Evolutionary conservation across 2,888 invertebrate genomes (phyloP).

Genomic region (Orchesellides sinensis): DNA sequence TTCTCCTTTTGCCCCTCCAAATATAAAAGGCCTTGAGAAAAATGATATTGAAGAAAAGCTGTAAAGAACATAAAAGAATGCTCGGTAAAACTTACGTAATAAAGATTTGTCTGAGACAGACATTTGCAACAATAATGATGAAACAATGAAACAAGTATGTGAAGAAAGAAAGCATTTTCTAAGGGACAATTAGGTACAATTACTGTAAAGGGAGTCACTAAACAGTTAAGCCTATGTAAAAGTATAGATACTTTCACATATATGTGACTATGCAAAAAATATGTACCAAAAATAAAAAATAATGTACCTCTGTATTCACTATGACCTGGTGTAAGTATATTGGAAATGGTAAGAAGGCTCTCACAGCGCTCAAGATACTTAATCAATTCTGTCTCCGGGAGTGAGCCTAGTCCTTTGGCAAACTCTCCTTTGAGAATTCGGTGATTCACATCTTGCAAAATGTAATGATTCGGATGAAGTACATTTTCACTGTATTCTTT

Average conservation of each 20-base stretch:
- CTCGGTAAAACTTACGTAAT: conserved; percentile 36
- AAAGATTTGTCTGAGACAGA: neutral
- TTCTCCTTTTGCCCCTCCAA: conserved; percentile 33
- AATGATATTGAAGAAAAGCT: conserved; percentile 68
- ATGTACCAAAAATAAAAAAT: no score
- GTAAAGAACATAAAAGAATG: conserved; percentile 7
- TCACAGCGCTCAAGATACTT: conserved; percentile 63
- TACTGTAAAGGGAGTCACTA: no score
- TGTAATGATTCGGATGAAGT: conserved; percentile 71
- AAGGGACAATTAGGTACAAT: neutral
- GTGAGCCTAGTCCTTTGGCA: conserved; percentile 30
- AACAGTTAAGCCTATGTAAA: no score
- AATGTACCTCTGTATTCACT: conserved; percentile 71
- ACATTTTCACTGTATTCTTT: conserved; percentile 51
- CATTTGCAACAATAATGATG: neutral
- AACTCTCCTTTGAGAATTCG: conserved; percentile 61
- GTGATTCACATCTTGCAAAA: conserved; percentile 68
- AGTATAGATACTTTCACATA: no score
- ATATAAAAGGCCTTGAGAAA: conserved; percentile 59
- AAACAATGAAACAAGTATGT: no score
- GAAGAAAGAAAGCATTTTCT: neutral
- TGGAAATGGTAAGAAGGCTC: conserved; percentile 49
- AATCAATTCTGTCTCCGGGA: conserved; percentile 48
- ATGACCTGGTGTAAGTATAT: conserved; percentile 66
- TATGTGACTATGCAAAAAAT: no score